These are phyloP conservation scores for Norana najaformis DNA, from an alignment of 2,888 invertebrate genomes.

Conservation along the genomic window DNA sequence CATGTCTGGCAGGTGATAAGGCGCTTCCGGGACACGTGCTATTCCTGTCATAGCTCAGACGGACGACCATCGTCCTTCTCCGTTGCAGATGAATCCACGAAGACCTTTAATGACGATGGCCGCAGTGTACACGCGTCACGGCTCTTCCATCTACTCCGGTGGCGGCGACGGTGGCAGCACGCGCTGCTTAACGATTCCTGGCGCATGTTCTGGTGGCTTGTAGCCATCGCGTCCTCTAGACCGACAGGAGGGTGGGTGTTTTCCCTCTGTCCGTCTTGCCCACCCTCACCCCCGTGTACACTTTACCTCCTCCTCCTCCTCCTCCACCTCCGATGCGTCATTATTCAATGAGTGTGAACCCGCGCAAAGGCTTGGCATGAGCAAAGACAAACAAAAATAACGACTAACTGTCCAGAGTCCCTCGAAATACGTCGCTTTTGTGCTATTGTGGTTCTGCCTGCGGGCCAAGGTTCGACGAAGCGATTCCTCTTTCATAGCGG, in stretches of 20 bases:
- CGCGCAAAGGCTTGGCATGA: background rate
- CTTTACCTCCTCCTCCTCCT: too few species aligned
- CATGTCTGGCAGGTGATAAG: background rate
- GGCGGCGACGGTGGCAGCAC: background rate
- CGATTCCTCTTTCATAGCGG: background rate
- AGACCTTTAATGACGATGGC: slow-evolving; percentile 13
- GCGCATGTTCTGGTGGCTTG: background rate
- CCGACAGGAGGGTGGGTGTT: background rate
- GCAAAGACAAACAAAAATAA: slow-evolving; percentile 13
- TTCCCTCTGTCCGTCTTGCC: background rate
- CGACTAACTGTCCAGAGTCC: background rate
- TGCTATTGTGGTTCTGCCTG: slow-evolving; percentile 5
- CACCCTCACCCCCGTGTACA: background rate
- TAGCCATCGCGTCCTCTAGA: background rate
- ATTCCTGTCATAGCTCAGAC: background rate
- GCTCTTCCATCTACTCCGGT: background rate
- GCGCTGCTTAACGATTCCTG: background rate
- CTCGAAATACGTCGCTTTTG: background rate
- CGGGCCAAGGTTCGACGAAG: slow-evolving; percentile 13
- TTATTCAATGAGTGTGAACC: slow-evolving; percentile 6
- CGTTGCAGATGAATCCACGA: background rate
- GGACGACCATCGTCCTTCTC: background rate
- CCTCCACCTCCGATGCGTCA: background rate
- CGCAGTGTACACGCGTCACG: background rate
- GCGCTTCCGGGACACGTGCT: slow-evolving; percentile 13